Evolutionary conservation across 2,888 invertebrate species (phyloP).

Genomic region (Chrysina gloriosa): DNA sequence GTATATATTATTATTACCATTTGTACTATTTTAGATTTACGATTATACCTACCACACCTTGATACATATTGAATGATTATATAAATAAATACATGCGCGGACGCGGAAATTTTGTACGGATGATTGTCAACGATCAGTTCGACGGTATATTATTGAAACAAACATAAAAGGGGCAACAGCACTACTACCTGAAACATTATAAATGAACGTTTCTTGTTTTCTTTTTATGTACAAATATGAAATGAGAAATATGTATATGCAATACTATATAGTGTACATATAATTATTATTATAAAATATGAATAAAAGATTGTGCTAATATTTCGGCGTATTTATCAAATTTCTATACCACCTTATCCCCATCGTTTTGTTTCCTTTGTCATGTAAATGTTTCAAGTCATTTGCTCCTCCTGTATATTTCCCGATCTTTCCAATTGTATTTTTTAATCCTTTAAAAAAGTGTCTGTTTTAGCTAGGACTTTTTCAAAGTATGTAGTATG

Average conservation of each 20-base stretch:
- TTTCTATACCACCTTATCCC: no score
- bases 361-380: no score
- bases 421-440: no score
- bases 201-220: constrained; percentile 33
- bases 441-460: no score
- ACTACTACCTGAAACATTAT: constrained; percentile 43
- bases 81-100: not conserved
- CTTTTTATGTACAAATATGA: constrained; percentile 43
- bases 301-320: constrained; percentile 44
- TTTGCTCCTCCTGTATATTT: no score
- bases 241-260: constrained; percentile 43
- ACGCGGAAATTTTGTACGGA: no score
- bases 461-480: no score
- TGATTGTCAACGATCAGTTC: no score
- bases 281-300: constrained; percentile 30
- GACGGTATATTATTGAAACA: not conserved
- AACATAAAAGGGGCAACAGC: constrained; percentile 22
- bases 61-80: not conserved
- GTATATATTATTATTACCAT: not conserved
- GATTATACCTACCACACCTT: not conserved
- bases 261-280: constrained; percentile 43
- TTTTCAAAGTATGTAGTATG: no score
- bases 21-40: constrained; percentile 22
- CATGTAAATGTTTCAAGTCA: no score
- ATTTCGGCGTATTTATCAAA: not conserved